phyloP scores from a whole-genome alignment of 2,888 invertebrate species.

The Sinohyriopsis cumingii region DNA sequence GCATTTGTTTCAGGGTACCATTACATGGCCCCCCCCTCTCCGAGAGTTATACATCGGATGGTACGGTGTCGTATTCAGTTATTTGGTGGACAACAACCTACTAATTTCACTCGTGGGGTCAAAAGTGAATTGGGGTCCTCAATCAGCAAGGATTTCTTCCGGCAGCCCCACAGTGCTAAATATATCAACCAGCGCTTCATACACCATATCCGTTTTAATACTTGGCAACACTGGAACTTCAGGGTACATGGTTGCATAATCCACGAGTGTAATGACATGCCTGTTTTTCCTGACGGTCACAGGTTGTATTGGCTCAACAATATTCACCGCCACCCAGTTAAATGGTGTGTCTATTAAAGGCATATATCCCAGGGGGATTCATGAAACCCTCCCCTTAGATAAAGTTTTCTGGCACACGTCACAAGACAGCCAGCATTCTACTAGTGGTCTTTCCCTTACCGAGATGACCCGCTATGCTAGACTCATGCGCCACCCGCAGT shows the following conservation, averaged over 20 bases:
- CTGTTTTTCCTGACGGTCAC: background rate
- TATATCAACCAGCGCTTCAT: conserved; percentile 2
- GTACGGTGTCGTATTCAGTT: conserved; percentile 1
- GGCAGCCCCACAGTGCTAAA: conserved; percentile 1
- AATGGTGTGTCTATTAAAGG: background rate
- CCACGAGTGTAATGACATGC: background rate
- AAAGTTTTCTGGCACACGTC: background rate
- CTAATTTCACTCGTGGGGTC: conserved; percentile 2
- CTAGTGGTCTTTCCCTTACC: too few species aligned
- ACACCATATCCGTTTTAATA: conserved; percentile 6
- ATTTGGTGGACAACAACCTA: conserved; percentile 1
- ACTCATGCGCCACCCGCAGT: too few species aligned
- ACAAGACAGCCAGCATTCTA: background rate
- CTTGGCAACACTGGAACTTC: background rate
- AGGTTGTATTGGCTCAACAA: background rate
- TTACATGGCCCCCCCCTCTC: too few species aligned
- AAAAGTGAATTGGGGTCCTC: conserved; percentile 2
- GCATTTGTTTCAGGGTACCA: conserved; percentile 34
- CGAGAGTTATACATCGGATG: conserved; percentile 16
- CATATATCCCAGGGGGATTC: background rate
- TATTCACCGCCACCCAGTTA: background rate
- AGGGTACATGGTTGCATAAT: background rate
- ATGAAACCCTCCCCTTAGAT: background rate
- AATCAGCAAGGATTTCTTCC: background rate
- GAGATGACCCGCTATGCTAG: too few species aligned